A percentile compares a stretch with the other conserved stretches of the same genome.
These are phyloP conservation scores for Pachyrhynchus sulphureomaculatus DNA, from an alignment of 1,140 invertebrate genomes.

Conservation along the genomic window DNA sequence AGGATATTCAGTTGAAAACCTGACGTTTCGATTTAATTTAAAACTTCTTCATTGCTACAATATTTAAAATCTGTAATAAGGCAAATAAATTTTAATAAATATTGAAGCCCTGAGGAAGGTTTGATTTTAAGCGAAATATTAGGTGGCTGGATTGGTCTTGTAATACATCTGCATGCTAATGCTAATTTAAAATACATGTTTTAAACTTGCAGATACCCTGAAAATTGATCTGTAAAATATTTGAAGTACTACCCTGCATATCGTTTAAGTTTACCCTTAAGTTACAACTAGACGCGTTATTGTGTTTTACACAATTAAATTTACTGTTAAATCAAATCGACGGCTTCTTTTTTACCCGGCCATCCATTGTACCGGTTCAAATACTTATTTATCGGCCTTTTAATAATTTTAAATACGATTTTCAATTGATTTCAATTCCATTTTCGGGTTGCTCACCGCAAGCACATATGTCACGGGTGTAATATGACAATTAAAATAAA, in stretches of 20 bases:
- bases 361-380: constrained; percentile 32
- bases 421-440: constrained; percentile 14
- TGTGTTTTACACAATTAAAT: constrained; percentile 47
- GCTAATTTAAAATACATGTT: no score
- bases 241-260: constrained; percentile 9
- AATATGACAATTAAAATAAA: background rate
- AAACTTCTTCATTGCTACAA: no score
- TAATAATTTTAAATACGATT: constrained; percentile 23
- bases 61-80: no score
- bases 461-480: constrained; percentile 16
- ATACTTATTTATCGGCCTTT: constrained; percentile 30
- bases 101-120: no score
- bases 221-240: no score
- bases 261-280: constrained; percentile 42
- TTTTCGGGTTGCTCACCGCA: constrained; percentile 15
- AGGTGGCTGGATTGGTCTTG: no score
- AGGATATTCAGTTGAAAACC: no score
- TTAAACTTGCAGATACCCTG: no score
- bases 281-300: constrained; percentile 37
- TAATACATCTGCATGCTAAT: no score
- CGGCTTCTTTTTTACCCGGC: constrained; percentile 35
- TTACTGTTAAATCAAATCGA: constrained; percentile 43
- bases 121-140: no score
- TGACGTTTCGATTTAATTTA: no score
- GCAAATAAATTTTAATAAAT: no score